phyloP scores from a whole-genome alignment of 1,140 invertebrate genomes.

The Drosophila simulans region DNA sequence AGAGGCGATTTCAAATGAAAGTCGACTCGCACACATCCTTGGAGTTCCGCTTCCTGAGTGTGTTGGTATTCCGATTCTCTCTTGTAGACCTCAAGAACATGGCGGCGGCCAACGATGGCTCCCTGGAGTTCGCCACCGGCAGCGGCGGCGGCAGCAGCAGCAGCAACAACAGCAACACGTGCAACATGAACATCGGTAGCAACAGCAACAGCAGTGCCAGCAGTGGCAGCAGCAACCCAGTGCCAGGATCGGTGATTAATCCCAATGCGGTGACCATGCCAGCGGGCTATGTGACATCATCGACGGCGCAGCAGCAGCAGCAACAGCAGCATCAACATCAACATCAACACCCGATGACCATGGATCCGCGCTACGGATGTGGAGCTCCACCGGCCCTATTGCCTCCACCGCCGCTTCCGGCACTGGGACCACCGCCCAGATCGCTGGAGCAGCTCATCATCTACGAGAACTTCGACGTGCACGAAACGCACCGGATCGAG shows the following conservation, averaged over 20 bases:
- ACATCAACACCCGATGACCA: slow-evolving; percentile 35
- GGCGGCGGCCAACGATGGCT: slow-evolving; percentile 75
- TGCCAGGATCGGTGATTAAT: slow-evolving; percentile 11
- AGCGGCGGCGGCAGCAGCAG: slow-evolving; percentile 51
- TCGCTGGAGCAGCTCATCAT: slow-evolving; percentile 77
- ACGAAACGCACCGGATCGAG: slow-evolving; percentile 81
- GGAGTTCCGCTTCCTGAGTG: slow-evolving; percentile 25
- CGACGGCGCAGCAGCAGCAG: slow-evolving; percentile 29
- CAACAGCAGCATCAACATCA: slow-evolving; percentile 31
- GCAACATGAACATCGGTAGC: slow-evolving; percentile 32
- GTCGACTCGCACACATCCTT: neutral
- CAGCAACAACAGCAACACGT: slow-evolving; percentile 30
- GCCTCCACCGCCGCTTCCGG: slow-evolving; percentile 43
- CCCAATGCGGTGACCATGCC: slow-evolving; percentile 19
- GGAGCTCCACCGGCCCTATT: slow-evolving; percentile 35
- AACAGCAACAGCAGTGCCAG: slow-evolving; percentile 34
- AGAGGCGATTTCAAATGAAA: slow-evolving; percentile 1
- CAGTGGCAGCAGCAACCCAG: slow-evolving; percentile 26
- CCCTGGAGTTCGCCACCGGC: slow-evolving; percentile 68
- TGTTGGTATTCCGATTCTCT: slow-evolving; percentile 52
- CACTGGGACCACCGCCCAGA: slow-evolving; percentile 60
- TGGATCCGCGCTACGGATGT: slow-evolving; percentile 60
- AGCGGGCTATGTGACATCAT: slow-evolving; percentile 38
- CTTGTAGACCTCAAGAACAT: slow-evolving; percentile 80
- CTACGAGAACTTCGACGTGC: slow-evolving; percentile 83